Base-by-base conservation (phyloP, 1,140 invertebrate species). In the Platorchestia sp. region DNA sequence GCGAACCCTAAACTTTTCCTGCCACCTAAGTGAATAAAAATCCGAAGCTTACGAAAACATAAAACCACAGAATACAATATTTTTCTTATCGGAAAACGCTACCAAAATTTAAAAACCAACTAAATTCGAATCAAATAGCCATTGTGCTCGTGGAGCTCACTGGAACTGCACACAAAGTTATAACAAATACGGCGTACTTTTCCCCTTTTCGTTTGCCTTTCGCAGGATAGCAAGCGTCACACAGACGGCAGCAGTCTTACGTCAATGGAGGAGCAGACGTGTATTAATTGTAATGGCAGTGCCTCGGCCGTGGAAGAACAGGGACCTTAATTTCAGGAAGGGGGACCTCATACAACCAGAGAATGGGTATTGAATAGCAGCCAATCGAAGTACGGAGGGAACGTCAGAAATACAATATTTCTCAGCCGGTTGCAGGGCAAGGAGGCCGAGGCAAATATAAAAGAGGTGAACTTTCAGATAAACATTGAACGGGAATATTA, bases 291-390 rank as follows among this genome's bases (percentile, higher is more conserved):
- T 93, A 93, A 93, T 93, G 91, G 91, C 91, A 44, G 91, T 16
- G 91, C 91, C 91, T 42, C 45, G 22, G 91, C 91, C 45, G 44
- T 44, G 22, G 91, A 45, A 93, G 91, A 93, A 93, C 91, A 93
- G 91, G 91, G 91, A 93, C 91, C 91, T 93, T 93, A 93, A 93
- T 93, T 93, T 93, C 45, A 93, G 91, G 91, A 93, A 93, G 91
- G 91, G 91, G 91, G 91, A 93, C 6, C 91, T 93, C 91, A 45
- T 93, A 93, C 43, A 93, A 93, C 91, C 91, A 93, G 91, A 93
- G 91, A 93, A 93, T 93, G 91, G 91, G 91, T 93, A 93, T 93
- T 93, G 91, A 93, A 93, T 93, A 93, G 91, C 91, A 93, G 91
- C 91, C 91, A 93, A 93, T 93, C 91, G 91, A 44, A 44, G 45